Evolutionary conservation across 37 sponge, comb jelly and placozoan species (phyloP), one percentile per base, ranked within the genome.

Genomic region (Geodia barretti): DNA sequence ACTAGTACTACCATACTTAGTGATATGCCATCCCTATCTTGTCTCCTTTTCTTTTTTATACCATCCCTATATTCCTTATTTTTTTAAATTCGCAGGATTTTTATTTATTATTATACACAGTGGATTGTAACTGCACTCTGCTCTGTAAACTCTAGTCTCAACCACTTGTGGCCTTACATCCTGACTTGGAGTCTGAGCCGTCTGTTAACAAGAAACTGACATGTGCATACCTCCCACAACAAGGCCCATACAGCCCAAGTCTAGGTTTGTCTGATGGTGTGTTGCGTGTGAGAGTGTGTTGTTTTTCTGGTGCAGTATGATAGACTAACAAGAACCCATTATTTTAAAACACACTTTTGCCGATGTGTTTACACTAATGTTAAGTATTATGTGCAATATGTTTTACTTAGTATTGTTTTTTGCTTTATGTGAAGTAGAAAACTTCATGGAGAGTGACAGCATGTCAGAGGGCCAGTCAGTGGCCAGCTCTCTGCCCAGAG

Each of bases 141-240:
- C n/a, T n/a, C n/a, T n/a, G n/a, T n/a, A n/a, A n/a, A n/a, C 62
- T 28, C 5, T 47, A 93, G 94, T 75, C 67, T 20, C 90, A 90
- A 35, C 94, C 94, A 38, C 72, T 90, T 59, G 69, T 93, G 8
- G 69, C 64, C 38, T 80, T 93, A 29, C 84, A 77, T 7, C 70
- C 69, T 4, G 79, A 77, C 39, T 59, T 74, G 1, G 82, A 83
- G 41, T 80, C 81, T 17, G 77, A 86, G 25, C 64, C 74, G 35
- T 67, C 82, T 4, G 85, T 84, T 8, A 60, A 61, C 54, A 77
- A 64, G 43, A 41, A 54, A 19, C 67, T 93, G 24, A 82, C 65
- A 8, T 93, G 94, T 41, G 71, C 47, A 29, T 71, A 72, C 41
- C 81, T 93, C 23, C 94, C 94, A 14, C 94, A 93, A 62, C 75